Percentiles rank a stretch among this genome's conserved stretches.
Conservation (phyloP, 2,797 vertebrate genomes). For the Dermochelys coriacea region DNA sequence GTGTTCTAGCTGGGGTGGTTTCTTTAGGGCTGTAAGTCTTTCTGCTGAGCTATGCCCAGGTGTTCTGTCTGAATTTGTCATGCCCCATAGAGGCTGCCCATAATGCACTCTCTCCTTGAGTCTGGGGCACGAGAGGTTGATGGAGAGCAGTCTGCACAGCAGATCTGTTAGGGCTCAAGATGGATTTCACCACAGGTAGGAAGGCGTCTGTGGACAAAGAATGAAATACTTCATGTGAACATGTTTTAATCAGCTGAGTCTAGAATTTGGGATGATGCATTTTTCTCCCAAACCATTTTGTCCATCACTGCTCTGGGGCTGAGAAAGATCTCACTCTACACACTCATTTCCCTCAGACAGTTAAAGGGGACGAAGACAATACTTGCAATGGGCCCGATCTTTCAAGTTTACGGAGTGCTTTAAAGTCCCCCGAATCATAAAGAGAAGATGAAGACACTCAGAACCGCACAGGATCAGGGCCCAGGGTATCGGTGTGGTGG, state of each 20-base stretch:
- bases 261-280: background rate
- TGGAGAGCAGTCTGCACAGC: background rate
- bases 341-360: background rate
- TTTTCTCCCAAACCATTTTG: background rate
- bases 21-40: rapidly evolving
- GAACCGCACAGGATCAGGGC: background rate
- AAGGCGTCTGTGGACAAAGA: background rate
- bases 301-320: background rate
- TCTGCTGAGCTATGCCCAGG: background rate
- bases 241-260: background rate
- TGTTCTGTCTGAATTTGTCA: rapidly evolving
- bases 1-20: background rate
- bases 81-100: background rate
- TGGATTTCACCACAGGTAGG: background rate
- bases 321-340: background rate
- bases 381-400: background rate
- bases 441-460: background rate
- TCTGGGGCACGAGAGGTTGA: background rate
- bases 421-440: background rate
- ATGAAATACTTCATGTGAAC: background rate
- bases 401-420: background rate
- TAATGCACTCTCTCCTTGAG: rapidly evolving
- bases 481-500: background rate
- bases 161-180: rapidly evolving
- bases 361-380: slow-evolving; percentile 31